Evolutionary conservation across 2,888 invertebrate genomes (phyloP).

Genomic region (Apodemia hepburni): DNA sequence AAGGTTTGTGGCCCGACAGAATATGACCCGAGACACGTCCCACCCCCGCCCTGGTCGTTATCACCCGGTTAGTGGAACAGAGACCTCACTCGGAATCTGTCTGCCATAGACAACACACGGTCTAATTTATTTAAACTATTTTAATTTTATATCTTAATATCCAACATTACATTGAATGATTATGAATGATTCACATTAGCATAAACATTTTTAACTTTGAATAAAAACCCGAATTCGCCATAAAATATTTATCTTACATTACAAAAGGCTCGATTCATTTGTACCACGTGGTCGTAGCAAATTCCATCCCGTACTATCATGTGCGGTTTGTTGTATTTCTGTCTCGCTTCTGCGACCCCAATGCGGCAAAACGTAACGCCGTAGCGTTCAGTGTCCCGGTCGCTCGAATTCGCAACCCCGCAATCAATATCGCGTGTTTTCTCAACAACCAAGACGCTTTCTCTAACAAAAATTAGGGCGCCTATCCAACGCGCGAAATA

Average conservation of each 20-base stretch:
- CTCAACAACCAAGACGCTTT: conserved; percentile 26
- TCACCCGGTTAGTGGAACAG: conserved; percentile 38
- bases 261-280: background rate
- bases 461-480: conserved; percentile 13
- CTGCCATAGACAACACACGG: conserved; percentile 29
- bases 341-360: conserved; percentile 56
- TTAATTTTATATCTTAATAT: background rate
- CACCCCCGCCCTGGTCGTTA: conserved; percentile 35
- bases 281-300: conserved; percentile 25
- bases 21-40: conserved; percentile 34
- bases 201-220: background rate
- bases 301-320: conserved; percentile 34
- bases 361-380: conserved; percentile 69
- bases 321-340: conserved; percentile 34
- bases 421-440: conserved; percentile 39
- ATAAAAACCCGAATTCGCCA: no score
- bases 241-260: background rate
- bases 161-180: background rate
- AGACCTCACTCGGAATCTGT: conserved; percentile 43
- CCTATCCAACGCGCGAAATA: background rate
- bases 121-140: background rate
- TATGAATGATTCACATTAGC: background rate
- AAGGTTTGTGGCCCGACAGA: conserved; percentile 39
- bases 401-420: conserved; percentile 39
- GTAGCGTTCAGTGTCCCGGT: conserved; percentile 56